Evolutionary conservation across 2,888 invertebrate species (phyloP).

Genomic region (Tuta absoluta): DNA sequence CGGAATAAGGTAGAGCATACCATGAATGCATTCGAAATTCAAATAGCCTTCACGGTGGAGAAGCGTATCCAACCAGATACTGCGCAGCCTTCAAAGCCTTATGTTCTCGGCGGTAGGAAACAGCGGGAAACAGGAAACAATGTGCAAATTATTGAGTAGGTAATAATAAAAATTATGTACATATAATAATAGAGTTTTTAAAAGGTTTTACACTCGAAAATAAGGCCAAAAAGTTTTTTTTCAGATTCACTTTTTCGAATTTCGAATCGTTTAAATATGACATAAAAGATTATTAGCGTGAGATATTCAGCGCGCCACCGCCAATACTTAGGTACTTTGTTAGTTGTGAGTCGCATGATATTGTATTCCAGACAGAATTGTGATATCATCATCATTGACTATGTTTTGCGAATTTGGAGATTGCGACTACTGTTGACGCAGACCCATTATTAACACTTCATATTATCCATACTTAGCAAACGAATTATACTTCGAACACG

Average conservation of each 20-base stretch:
- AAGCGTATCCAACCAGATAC: slow-evolving; percentile 21
- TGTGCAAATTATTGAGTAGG: background rate
- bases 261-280: too few species aligned
- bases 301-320: too few species aligned
- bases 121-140: background rate
- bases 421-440: background rate
- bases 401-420: background rate
- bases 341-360: too few species aligned
- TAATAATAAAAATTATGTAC: too few species aligned
- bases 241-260: too few species aligned
- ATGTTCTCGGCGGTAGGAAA: background rate
- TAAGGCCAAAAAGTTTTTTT: too few species aligned
- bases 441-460: background rate
- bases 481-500: slow-evolving; percentile 3
- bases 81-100: slow-evolving; percentile 14
- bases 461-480: background rate
- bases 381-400: background rate
- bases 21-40: slow-evolving; percentile 5
- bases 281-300: too few species aligned
- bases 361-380: slow-evolving; percentile 10
- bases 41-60: slow-evolving; percentile 27
- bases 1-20: background rate
- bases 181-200: too few species aligned
- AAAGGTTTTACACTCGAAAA: too few species aligned
- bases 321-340: too few species aligned